Percentiles rank a stretch among this genome's conserved stretches.
Conservation (phyloP, 2,888 invertebrate genomes). For the Apoderus coryli region DNA sequence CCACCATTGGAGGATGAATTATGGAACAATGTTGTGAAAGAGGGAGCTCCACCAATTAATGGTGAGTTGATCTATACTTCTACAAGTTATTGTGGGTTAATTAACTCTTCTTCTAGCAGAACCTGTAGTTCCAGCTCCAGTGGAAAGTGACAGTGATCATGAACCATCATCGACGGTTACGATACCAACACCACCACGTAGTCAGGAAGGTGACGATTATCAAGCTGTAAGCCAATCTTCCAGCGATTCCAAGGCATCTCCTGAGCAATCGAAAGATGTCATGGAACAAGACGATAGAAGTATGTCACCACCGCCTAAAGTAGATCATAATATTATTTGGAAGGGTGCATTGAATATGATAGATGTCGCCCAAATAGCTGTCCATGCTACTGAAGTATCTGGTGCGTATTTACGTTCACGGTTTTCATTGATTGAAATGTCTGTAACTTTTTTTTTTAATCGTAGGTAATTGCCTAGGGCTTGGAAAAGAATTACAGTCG, state of each 20-base stretch:
- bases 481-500: constrained; percentile 58
- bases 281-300: constrained; percentile 17
- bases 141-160: constrained; percentile 53
- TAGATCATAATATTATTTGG: constrained; percentile 39
- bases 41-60: constrained; percentile 29
- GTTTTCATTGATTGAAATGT: too few relatives aligned
- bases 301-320: constrained; percentile 21
- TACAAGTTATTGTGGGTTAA: neutral
- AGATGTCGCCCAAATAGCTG: constrained; percentile 78
- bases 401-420: constrained; percentile 23
- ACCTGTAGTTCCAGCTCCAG: constrained; percentile 21
- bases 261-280: too few relatives aligned
- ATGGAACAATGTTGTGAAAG: constrained; percentile 37
- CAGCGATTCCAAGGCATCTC: constrained; percentile 8
- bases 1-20: constrained; percentile 37
- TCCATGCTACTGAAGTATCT: constrained; percentile 62
- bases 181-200: constrained; percentile 41
- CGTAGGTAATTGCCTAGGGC: constrained; percentile 48
- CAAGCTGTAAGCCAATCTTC: constrained; percentile 12
- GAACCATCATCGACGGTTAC: constrained; percentile 69
- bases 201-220: constrained; percentile 27
- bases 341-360: constrained; percentile 80
- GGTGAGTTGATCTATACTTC: constrained; percentile 15
- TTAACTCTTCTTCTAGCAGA: too few relatives aligned
- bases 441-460: constrained; percentile 19